phyloP scores from a whole-genome alignment of 2,888 invertebrate genomes.

The Lepidochrysops patricia region DNA sequence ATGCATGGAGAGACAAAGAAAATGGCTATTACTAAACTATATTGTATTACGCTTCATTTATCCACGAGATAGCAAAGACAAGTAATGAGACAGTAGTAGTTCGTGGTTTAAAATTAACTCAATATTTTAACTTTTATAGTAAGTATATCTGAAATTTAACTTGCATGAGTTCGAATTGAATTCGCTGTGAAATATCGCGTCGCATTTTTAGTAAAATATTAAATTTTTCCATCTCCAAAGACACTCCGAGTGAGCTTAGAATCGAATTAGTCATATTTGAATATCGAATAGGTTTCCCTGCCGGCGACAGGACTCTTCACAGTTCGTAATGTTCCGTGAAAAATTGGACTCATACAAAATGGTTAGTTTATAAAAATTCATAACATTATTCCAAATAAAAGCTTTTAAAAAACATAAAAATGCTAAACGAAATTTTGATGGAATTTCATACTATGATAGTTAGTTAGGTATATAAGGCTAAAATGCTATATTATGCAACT shows the following conservation, averaged over 20 bases:
- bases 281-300: background rate
- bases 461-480: too few relatives aligned
- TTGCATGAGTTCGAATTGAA: background rate
- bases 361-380: too few relatives aligned
- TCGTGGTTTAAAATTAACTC: background rate
- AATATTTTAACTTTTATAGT: background rate
- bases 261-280: conserved; percentile 7
- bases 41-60: too few relatives aligned
- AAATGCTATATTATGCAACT: too few relatives aligned
- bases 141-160: background rate
- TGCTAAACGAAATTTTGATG: too few relatives aligned
- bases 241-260: background rate
- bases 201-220: conserved; percentile 10
- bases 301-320: background rate
- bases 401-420: too few relatives aligned
- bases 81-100: background rate
- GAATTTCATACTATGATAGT: too few relatives aligned
- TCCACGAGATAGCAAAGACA: too few relatives aligned
- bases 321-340: background rate
- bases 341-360: background rate
- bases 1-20: too few relatives aligned
- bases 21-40: too few relatives aligned
- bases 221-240: conserved; percentile 6
- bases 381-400: too few relatives aligned
- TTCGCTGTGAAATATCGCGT: conserved; percentile 6